Conservation (phyloP, 1,140 invertebrate genomes). For the Bombus waltoni region DNA sequence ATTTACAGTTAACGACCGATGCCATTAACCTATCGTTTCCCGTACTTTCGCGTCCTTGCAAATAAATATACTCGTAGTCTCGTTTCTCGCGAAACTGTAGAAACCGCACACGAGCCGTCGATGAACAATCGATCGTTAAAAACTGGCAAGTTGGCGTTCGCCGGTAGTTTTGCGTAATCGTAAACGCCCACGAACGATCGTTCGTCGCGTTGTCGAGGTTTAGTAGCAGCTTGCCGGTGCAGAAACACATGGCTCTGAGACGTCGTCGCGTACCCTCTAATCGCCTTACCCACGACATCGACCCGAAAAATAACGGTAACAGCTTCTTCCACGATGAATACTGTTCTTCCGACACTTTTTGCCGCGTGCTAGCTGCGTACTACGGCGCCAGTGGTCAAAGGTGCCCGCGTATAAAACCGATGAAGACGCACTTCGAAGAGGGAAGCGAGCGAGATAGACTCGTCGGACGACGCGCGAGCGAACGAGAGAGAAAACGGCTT, state of each 20-base stretch:
- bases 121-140: no score
- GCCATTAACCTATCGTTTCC: no score
- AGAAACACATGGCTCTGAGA: background rate
- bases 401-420: constrained; percentile 58
- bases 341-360: constrained; percentile 24
- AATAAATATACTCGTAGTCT: no score
- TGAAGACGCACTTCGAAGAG: constrained; percentile 49
- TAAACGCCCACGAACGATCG: no score
- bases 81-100: no score
- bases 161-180: no score
- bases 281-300: constrained; percentile 7
- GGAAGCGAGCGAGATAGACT: no score
- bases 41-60: no score
- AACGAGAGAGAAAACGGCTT: background rate
- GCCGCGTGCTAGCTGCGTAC: constrained; percentile 4
- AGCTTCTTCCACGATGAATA: background rate
- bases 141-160: no score
- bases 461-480: background rate
- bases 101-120: no score
- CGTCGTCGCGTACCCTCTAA: background rate
- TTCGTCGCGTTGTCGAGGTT: no score
- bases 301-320: constrained; percentile 50
- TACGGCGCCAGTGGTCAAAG: constrained; percentile 57
- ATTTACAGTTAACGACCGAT: background rate
- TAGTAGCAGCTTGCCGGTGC: no score